Evolutionary conservation across 53 echinoderm and acorn worm species (phyloP).

Genomic region (Pentamera pediparva): DNA sequence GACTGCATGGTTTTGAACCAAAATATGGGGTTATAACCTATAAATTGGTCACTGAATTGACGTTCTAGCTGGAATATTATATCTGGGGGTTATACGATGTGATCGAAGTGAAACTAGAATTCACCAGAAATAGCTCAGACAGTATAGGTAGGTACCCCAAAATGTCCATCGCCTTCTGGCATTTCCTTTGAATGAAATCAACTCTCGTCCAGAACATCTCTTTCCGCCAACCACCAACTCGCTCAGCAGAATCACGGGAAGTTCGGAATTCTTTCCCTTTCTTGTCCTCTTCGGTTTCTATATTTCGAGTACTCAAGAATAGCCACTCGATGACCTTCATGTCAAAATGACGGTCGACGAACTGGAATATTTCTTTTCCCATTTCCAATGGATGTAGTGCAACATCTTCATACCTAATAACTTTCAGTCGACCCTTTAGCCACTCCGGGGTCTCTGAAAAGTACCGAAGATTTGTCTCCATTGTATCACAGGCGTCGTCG

Average conservation of each 20-base stretch:
- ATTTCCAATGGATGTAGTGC: slow-evolving; percentile 40
- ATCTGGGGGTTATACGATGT: background rate
- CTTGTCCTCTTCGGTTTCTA: background rate
- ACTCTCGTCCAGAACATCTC: slow-evolving; percentile 12
- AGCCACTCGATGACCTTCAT: slow-evolving; percentile 35
- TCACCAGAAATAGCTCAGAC: slow-evolving; percentile 7
- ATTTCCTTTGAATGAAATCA: slow-evolving; percentile 40
- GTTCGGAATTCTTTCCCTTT: slow-evolving; percentile 14
- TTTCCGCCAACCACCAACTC: slow-evolving; percentile 42
- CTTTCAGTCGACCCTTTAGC: slow-evolving; percentile 48
- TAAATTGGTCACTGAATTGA: no score
- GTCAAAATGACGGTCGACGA: slow-evolving; percentile 28
- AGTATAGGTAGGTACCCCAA: slow-evolving; percentile 37
- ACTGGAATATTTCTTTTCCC: slow-evolving; percentile 43
- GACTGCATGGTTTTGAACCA: no score
- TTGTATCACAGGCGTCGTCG: slow-evolving; percentile 55
- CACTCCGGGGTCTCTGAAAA: slow-evolving; percentile 35
- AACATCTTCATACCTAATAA: slow-evolving; percentile 73
- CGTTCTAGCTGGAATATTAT: no score
- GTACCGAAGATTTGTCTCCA: slow-evolving; percentile 50
- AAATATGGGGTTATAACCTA: no score
- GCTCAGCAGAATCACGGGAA: slow-evolving; percentile 28
- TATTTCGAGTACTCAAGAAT: slow-evolving; percentile 12
- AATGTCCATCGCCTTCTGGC: slow-evolving; percentile 29
- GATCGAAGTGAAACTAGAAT: slow-evolving; percentile 5